Evolutionary conservation across 1,140 invertebrate genomes (phyloP).

Genomic region (Thalassaphorura encarpata): DNA sequence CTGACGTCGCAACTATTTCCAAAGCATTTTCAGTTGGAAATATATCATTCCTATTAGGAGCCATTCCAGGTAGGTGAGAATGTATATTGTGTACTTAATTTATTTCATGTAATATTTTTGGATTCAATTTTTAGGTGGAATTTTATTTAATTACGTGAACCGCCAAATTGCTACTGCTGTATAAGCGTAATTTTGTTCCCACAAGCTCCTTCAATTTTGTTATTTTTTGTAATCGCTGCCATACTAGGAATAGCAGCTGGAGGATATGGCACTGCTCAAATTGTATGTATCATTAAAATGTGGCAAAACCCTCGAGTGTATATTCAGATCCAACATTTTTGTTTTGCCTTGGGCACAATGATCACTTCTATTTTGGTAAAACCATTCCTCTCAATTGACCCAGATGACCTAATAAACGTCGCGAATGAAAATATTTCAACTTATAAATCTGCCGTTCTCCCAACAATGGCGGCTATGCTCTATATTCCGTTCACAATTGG

Average conservation of each 20-base stretch:
- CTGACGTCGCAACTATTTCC: neutral
- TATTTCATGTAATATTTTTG: no score
- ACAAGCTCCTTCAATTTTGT: neutral
- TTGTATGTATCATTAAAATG: constrained; percentile 22
- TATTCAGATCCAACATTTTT: constrained; percentile 16
- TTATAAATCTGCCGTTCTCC: no score
- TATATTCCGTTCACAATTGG: neutral
- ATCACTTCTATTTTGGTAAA: constrained; percentile 1
- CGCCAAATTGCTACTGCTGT: neutral
- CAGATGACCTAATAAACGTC: no score
- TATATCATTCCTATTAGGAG: constrained; percentile 3
- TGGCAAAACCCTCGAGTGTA: constrained; percentile 8
- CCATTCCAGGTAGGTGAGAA: neutral
- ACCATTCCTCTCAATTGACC: constrained; percentile 4
- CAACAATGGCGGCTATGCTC: no score
- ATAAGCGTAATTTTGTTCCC: neutral
- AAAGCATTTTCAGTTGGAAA: neutral
- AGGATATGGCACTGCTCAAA: constrained; percentile 14
- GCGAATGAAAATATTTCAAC: no score
- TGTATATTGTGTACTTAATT: no score
- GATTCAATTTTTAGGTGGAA: neutral
- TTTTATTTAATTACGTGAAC: constrained; percentile 6
- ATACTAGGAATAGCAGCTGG: neutral
- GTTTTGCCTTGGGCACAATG: constrained; percentile 3
- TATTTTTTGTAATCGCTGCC: neutral